These are phyloP conservation scores for Diorhabda elongata DNA, from an alignment of 1,140 invertebrate species.

Conservation along the genomic window DNA sequence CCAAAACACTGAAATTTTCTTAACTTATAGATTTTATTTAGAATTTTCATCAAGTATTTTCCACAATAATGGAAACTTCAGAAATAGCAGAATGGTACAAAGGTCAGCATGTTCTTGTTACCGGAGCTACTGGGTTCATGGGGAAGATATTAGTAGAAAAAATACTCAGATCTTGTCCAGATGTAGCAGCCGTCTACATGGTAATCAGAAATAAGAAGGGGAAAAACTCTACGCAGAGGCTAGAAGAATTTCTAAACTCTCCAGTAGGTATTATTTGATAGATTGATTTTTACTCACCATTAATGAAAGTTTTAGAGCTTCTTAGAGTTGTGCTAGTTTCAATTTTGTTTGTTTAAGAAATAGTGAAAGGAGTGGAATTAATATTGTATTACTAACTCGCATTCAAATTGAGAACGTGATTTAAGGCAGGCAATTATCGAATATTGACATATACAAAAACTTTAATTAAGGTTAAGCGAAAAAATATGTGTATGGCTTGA, in stretches of 20 bases:
- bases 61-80: conserved; percentile 18
- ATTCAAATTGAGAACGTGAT: too few species aligned
- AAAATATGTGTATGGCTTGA: too few species aligned
- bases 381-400: too few species aligned
- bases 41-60: neutral
- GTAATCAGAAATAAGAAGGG: conserved; percentile 68
- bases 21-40: neutral
- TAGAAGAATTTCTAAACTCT: conserved; percentile 44
- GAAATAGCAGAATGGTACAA: conserved; percentile 34
- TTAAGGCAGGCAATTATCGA: too few species aligned
- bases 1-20: too few species aligned
- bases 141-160: conserved; percentile 86
- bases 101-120: conserved; percentile 58
- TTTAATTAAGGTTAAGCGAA: too few species aligned
- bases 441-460: too few species aligned
- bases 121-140: conserved; percentile 76
- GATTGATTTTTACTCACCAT: too few species aligned
- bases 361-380: too few species aligned
- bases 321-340: too few species aligned
- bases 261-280: conserved; percentile 41
- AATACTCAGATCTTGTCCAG: conserved; percentile 64
- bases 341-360: too few species aligned
- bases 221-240: conserved; percentile 46
- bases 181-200: conserved; percentile 62
- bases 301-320: too few species aligned